Conservation (phyloP, 2,113 vertebrate genomes). For the Ammodytes marinus region DNA sequence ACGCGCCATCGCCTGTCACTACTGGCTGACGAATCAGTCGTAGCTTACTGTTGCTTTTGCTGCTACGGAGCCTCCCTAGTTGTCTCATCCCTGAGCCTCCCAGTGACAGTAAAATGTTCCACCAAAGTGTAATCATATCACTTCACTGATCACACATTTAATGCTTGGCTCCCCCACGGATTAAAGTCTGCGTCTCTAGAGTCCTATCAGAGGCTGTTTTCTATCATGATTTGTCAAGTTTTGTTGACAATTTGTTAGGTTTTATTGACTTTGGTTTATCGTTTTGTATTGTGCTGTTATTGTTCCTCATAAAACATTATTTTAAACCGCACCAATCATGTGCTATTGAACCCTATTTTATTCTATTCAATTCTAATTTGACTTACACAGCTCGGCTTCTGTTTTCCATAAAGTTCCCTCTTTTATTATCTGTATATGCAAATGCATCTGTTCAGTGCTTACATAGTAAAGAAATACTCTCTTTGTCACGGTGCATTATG, state of each 20-base stretch:
- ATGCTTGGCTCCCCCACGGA: conserved; percentile 59
- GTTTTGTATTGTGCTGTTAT: conserved; percentile 20
- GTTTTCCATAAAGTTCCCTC: conserved; percentile 18
- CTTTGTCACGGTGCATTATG: conserved; percentile 19
- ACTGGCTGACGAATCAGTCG: conserved; percentile 62
- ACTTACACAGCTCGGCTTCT: conserved; percentile 11
- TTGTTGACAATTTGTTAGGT: conserved; percentile 43
- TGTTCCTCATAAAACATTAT: not conserved
- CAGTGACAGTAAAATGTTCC: conserved; percentile 64
- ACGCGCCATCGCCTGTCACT: conserved; percentile 54
- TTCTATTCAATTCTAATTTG: conserved; percentile 25
- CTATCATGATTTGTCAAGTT: conserved; percentile 45
- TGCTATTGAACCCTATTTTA: not conserved
- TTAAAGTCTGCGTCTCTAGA: conserved; percentile 59
- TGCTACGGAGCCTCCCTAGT: conserved; percentile 53
- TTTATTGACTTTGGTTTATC: conserved; percentile 34
- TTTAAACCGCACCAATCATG: conserved; percentile 20
- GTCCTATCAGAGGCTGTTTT: conserved; percentile 45
- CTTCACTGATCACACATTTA: conserved; percentile 65
- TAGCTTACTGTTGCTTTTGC: conserved; percentile 39
- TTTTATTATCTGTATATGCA: not conserved
- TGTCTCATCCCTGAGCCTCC: conserved; percentile 46
- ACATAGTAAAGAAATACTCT: not conserved
- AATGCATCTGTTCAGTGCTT: conserved; percentile 19
- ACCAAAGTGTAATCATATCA: conserved; percentile 64